Base-by-base conservation (phyloP, 2,888 invertebrate genomes). In the Serripes groenlandicus region DNA sequence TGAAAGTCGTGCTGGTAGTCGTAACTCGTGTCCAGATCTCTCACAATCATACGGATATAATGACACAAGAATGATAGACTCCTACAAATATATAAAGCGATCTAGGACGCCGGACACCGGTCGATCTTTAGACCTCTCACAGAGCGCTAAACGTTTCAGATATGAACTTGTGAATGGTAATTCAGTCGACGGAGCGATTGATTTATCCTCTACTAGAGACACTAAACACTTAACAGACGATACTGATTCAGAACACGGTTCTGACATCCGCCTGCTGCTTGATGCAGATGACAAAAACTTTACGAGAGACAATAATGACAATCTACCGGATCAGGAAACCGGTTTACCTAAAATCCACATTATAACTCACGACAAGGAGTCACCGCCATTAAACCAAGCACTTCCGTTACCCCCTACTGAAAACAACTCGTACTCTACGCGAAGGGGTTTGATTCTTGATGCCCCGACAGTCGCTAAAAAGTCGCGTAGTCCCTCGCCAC, bases 361-460 rank as follows among this genome's bases (percentile, higher is more conserved):
- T 52, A 88, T 92, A 18, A 88, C 90, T 37, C 87, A 91, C 42
- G 75, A 81, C 54, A 77, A 87, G 32, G 90, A 91, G 15, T 88
- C 90, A 0, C 89, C 91, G 1, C 90, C 91, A 0, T 74, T 91
- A 35, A 89, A 88, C 49, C 88, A 87, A 64, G 85, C 89, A 21
- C 85, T 92, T 21, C 91, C 91, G 7, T 86, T 92, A n/a, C 91
- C 92, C 11, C 91, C 92, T 4, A 90, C 91, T 5, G 88, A 90
- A 0, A 92, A 92, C 69, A 89, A 91, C 66, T 85, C 89, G 34
- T 94, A 94, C 84, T 92, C 93, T 5, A 89, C 90, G 11, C 78
- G 94, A 35, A 73, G 94, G 21, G 93, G 93, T 58, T 88, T 92
- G 23, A 94, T 94, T 78, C 88, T 94, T 15, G 94, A 94, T 71